phyloP scores from a whole-genome alignment of 2,888 invertebrate genomes.

The Balanococcus diminutus region DNA sequence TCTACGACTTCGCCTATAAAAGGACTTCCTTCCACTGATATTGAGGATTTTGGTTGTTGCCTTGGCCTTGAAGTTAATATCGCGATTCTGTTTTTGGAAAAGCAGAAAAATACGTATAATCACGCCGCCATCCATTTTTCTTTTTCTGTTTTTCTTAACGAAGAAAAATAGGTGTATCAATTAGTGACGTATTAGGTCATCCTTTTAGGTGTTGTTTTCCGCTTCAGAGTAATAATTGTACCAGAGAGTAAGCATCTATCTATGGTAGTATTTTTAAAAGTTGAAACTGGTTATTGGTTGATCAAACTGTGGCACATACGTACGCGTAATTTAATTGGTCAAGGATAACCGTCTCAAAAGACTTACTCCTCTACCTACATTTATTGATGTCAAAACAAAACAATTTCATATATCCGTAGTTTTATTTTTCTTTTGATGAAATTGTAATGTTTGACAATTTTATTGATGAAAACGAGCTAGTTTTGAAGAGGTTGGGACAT shows the following conservation, averaged over 20 bases:
- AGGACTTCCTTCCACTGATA: neutral
- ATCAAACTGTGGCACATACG: neutral
- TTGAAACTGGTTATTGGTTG: neutral
- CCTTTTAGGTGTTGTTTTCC: neutral
- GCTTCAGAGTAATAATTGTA: neutral
- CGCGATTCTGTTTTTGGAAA: conserved; percentile 23
- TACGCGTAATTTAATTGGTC: conserved; percentile 26
- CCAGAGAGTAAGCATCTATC: neutral
- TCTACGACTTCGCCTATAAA: neutral
- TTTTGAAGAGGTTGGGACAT: neutral
- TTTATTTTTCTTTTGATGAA: neutral
- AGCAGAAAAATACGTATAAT: neutral
- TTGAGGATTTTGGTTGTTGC: neutral
- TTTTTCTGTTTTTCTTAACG: neutral
- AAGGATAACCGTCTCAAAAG: conserved; percentile 16
- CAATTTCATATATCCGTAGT: neutral
- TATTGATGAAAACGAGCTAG: neutral
- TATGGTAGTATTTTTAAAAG: neutral
- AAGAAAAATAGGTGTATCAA: neutral
- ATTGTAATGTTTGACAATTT: neutral
- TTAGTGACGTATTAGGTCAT: neutral
- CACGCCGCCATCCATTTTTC: neutral
- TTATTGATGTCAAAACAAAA: neutral
- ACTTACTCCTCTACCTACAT: neutral
- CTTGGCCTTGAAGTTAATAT: conserved; percentile 4